A percentile compares a stretch with the other conserved stretches of the same genome.
These are phyloP conservation scores for Acleris cristana DNA, from an alignment of 2,888 invertebrate genomes.

Conservation along the genomic window DNA sequence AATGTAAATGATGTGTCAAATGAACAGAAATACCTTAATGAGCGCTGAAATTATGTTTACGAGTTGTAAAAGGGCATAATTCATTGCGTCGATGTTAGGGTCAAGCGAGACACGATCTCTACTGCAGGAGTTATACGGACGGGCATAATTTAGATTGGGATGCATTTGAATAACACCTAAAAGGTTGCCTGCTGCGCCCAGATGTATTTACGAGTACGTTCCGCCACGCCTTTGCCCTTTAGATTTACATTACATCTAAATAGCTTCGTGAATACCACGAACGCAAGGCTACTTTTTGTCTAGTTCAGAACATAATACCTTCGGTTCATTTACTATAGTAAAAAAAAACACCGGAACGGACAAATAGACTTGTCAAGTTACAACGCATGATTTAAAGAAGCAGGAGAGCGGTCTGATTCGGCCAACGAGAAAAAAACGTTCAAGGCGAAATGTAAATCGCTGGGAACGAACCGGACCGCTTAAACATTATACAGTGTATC, in stretches of 20 bases:
- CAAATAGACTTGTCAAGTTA: slow-evolving; percentile 39
- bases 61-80: slow-evolving; percentile 25
- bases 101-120: slow-evolving; percentile 31
- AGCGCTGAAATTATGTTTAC: slow-evolving; percentile 28
- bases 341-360: slow-evolving; percentile 37
- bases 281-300: slow-evolving; percentile 53
- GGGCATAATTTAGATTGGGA: slow-evolving; percentile 33
- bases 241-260: slow-evolving; percentile 72
- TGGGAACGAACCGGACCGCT: slow-evolving; percentile 17
- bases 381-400: slow-evolving; percentile 39
- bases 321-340: slow-evolving; percentile 24
- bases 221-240: slow-evolving; percentile 78
- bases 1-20: slow-evolving; percentile 24
- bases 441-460: slow-evolving; percentile 37
- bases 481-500: slow-evolving; percentile 9
- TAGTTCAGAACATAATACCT: slow-evolving; percentile 39
- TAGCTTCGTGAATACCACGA: slow-evolving; percentile 62
- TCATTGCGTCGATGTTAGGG: slow-evolving; percentile 23
- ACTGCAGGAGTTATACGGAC: slow-evolving; percentile 18
- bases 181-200: slow-evolving; percentile 75
- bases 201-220: slow-evolving; percentile 73
- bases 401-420: slow-evolving; percentile 32
- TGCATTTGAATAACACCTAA: slow-evolving; percentile 61
- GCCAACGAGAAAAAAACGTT: slow-evolving; percentile 29
- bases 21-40: slow-evolving; percentile 24